A percentile compares a stretch with the other conserved stretches of the same genome.
phyloP scores from a whole-genome alignment of 1,140 invertebrate genomes.

The Pseudobourletiella spinata region DNA sequence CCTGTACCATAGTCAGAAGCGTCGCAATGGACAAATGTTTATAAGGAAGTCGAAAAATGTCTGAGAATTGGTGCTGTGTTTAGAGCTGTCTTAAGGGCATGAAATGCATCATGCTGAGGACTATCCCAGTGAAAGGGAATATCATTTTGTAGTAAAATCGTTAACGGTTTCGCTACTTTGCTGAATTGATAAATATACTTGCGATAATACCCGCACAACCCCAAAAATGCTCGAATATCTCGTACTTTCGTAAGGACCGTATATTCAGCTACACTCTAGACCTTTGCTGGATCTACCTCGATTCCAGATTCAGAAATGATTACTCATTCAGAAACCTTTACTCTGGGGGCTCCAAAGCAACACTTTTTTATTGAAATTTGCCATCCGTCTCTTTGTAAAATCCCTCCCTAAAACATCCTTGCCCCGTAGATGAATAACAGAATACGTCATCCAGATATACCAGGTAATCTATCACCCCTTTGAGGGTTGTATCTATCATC shows the following conservation, averaged over 20 bases:
- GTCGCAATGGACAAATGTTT: neutral
- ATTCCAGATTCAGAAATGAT: conserved; percentile 39
- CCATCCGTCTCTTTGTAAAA: conserved; percentile 29
- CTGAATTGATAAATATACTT: conserved; percentile 40
- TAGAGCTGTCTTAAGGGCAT: conserved; percentile 37
- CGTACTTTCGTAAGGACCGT: conserved; percentile 38
- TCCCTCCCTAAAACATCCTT: conserved; percentile 30
- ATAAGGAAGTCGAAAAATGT: neutral
- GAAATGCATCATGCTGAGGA: conserved; percentile 33
- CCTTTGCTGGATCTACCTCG: conserved; percentile 38
- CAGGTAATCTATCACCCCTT: conserved; percentile 32
- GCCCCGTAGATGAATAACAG: conserved; percentile 29
- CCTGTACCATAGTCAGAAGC: conserved; percentile 42
- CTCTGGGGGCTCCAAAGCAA: conserved; percentile 25
- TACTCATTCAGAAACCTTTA: conserved; percentile 40
- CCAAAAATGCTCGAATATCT: conserved; percentile 39
- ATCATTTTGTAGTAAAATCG: conserved; percentile 28
- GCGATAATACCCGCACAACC: conserved; percentile 39
- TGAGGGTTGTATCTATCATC: conserved; percentile 39
- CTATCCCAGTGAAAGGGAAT: conserved; percentile 33
- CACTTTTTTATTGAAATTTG: conserved; percentile 22
- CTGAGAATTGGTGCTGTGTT: conserved; percentile 17
- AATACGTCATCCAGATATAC: conserved; percentile 40
- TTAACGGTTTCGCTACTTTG: conserved; percentile 32
- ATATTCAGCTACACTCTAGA: conserved; percentile 39